phyloP scores from a whole-genome alignment of 2,888 invertebrate species.

The Torymus aiolomorphi region DNA sequence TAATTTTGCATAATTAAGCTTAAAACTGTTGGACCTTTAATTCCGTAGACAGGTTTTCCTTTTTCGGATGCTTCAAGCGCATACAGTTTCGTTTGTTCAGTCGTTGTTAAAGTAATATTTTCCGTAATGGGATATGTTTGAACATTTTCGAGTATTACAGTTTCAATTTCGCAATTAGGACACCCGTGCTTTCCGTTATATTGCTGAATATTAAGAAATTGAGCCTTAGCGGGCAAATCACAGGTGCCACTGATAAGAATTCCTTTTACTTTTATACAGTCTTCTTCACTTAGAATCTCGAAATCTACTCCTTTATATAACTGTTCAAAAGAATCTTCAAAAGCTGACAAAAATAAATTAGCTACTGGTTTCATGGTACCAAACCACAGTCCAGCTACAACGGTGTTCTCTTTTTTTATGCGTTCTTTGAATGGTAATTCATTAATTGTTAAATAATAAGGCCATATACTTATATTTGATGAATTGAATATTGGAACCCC shows the following conservation, averaged over 20 bases:
- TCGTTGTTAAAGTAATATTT: background rate
- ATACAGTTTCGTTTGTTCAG: background rate
- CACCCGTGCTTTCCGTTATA: too few species aligned
- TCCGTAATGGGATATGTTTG: too few species aligned
- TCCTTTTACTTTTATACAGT: too few species aligned
- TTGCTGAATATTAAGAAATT: too few species aligned
- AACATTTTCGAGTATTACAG: too few species aligned
- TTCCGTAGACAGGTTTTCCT: background rate
- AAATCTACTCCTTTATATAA: conserved; percentile 16
- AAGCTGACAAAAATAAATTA: conserved; percentile 8
- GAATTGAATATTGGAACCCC: too few species aligned
- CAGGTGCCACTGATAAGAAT: too few species aligned
- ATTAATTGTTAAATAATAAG: too few species aligned
- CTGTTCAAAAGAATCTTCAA: background rate
- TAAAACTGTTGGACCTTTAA: background rate
- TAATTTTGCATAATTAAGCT: conserved; percentile 4
- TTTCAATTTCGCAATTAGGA: too few species aligned
- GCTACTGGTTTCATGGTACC: conserved; percentile 15
- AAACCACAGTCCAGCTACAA: conserved; percentile 27
- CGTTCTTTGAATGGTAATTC: conserved; percentile 45
- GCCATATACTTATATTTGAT: too few species aligned
- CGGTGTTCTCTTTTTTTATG: conserved; percentile 15
- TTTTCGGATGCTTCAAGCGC: background rate
- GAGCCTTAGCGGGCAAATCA: too few species aligned
- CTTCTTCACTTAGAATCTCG: background rate